These are phyloP conservation scores for rabbit (Oryctolagus cuniculus) DNA, from an alignment of 2,113 vertebrate species.

Conservation along the genomic window DNA sequence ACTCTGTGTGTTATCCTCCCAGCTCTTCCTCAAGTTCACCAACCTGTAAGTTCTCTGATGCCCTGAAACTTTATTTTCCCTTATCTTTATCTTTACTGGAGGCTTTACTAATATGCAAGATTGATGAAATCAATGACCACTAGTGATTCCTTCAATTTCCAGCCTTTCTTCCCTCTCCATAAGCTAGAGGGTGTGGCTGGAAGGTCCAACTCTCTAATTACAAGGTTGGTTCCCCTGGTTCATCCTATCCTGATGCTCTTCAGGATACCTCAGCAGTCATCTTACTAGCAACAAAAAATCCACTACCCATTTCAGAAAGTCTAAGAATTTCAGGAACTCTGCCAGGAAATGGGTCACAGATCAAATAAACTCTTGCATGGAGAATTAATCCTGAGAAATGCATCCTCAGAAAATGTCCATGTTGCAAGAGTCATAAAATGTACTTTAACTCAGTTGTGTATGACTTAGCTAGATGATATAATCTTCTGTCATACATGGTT, in stretches of 20 bases:
- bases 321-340: not conserved
- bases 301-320: not conserved
- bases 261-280: not conserved
- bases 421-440: too few species aligned
- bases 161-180: not conserved
- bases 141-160: not conserved
- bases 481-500: too few species aligned
- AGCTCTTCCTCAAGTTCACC: not conserved
- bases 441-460: too few species aligned
- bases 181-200: not conserved
- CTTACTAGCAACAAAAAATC: not conserved
- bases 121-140: not conserved
- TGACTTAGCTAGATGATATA: too few species aligned
- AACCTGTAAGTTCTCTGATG: not conserved
- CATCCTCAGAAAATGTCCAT: too few species aligned
- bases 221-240: not conserved
- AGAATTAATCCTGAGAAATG: too few species aligned
- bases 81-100: not conserved
- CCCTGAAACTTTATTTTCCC: too few species aligned
- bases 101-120: not conserved
- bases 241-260: not conserved
- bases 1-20: too few species aligned
- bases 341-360: not conserved
- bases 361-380: not conserved
- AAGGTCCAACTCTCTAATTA: not conserved